Evolutionary conservation across 2,888 invertebrate genomes (phyloP), one percentile per base, ranked within the genome.

Genomic region (Petrophora chlorosata): DNA sequence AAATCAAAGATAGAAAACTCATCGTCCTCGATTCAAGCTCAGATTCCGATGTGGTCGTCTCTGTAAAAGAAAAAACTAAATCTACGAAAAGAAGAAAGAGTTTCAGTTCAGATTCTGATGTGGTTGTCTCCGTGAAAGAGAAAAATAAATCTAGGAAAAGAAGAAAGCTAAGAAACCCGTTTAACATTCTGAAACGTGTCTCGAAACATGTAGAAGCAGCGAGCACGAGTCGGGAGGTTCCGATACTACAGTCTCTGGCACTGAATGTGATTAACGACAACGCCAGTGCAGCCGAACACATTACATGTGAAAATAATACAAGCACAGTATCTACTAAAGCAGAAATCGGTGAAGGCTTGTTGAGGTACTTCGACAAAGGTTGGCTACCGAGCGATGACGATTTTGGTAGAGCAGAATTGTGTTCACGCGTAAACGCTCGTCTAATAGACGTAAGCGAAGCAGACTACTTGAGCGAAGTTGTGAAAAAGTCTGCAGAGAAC

Each of bases 91-190:
- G 70, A 3, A 88, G 77, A 56, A 85, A 76, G 50, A n/a, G n/a
- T 44, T 74, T 79, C 5, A 80, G 84, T 50, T 84, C 85, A 7
- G 85, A 85, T 53, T 25, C 25, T 1, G 25, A 25, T 25, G 3
- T 10, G 10, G 56, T 32, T 0, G 42, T 51, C 3, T 16, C 47
- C 4, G 25, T 25, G 10, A 10, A 25, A 36, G 70, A 79, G 55
- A 41, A 32, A n/a, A 53, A 63, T 9, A 54, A 61, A 52, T 42
- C 56, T 2, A 43, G 13, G 45, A 56, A 43, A 46, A 64, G 70
- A 3, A 88, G 77, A 56, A 85, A 76, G 50, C 52, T 83, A 13
- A 78, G 73, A 22, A 88, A 89, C 61, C 89, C 89, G 0, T 88
- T 86, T 47, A 82, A 76, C 49, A 73, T 87, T 25, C 34, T 88